Evolutionary conservation across 1,140 invertebrate species (phyloP), one percentile per base, ranked within the genome.

Genomic region (Galleria mellonella): DNA sequence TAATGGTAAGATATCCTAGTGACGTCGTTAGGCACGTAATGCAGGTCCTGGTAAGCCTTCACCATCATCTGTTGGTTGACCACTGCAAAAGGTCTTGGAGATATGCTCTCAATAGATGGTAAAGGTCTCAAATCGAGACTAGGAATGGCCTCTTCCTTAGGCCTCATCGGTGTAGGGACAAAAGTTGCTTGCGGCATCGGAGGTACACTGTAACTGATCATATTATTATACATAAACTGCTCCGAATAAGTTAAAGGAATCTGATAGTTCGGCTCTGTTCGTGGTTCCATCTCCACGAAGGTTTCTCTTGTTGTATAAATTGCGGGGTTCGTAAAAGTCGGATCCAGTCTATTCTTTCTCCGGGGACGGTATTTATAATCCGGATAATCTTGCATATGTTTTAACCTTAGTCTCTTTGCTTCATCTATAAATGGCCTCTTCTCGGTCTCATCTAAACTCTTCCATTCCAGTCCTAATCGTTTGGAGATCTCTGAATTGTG

Each of bases 371-470:
- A 93, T 70, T 93, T 93, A 69, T 93, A 93, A 53, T 92, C 89
- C 1, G 92, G 92, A 77, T 93, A 89, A 62, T 93, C 92, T 43
- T 91, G 86, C 92, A 94, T 94, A 68, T 94, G 93, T 51, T 92
- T 89, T 9, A 89, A 88, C 33, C 93, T 88, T 33, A 94, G 73
- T 13, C 91, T 71, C 67, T 93, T 93, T 0, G 92, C 92, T 82
- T 95, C 94, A 69, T 96, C 94, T 51, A 96, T 95, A 67, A 96
- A 96, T 0, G 94, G 94, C 44, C 89, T 83, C 55, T 93, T 90
- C 47, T 94, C 91, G 1, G 77, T 74, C 41, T 93, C 92, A 13
- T 88, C 86, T 17, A 94, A 75, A 44, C 88, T 76, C 62, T 93
- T 93, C 93, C 93, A 94, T 53, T 91, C 89, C 0, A 87, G 65